Conservation (phyloP, 2,113 vertebrate species). For the Gracilinanus agilis region DNA sequence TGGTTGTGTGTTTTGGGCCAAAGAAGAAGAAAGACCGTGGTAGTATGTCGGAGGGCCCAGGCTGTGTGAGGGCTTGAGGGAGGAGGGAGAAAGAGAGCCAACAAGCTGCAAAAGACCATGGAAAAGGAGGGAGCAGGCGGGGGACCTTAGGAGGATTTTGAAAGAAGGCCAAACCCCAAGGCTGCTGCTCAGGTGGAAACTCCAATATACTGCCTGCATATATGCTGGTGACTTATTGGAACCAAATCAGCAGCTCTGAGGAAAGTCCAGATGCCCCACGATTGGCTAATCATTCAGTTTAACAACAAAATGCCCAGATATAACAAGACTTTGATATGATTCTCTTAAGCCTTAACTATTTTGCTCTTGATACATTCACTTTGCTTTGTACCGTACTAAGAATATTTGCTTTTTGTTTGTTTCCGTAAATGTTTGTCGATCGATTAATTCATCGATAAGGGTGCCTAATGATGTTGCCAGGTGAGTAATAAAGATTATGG, state of each 20-base stretch:
- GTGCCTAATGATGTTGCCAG: not conserved
- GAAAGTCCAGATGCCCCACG: not conserved
- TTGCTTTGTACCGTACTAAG: not conserved
- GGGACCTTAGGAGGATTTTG: not conserved
- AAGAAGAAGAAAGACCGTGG: not conserved
- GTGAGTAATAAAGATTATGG: not conserved
- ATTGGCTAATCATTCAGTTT: not conserved
- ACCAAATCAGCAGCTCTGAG: not conserved
- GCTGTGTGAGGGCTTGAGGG: not conserved
- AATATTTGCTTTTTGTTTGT: not conserved
- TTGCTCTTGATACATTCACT: not conserved
- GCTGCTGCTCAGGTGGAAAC: conserved; percentile 2
- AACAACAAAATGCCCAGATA: not conserved
- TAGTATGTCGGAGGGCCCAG: not conserved
- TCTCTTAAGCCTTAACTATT: not conserved
- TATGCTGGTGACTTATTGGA: not conserved
- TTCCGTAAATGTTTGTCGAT: not conserved
- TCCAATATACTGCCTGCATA: not conserved
- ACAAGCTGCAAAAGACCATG: not conserved
- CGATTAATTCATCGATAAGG: not conserved
- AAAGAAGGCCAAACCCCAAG: not conserved
- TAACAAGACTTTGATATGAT: not conserved
- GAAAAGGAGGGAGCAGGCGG: not conserved
- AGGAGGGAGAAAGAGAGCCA: not conserved
- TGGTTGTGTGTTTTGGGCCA: not conserved